Percentiles rank a stretch among this genome's conserved stretches.
phyloP scores from a whole-genome alignment of 2,797 vertebrate genomes.

The Telmatherina bonti region DNA sequence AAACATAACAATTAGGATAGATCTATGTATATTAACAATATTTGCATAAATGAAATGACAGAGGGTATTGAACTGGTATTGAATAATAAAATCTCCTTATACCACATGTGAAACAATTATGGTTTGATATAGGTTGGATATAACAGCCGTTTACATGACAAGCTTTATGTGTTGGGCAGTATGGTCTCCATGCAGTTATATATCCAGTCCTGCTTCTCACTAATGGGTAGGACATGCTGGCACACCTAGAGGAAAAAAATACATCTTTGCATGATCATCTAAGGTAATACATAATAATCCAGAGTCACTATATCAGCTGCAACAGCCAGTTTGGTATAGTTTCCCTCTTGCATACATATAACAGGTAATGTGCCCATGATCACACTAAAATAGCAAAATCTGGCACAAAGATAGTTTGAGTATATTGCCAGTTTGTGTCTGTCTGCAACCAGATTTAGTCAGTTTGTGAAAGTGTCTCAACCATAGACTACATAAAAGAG shows the following conservation, averaged over 20 bases:
- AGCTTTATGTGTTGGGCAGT: constrained; percentile 61
- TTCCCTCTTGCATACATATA: not conserved
- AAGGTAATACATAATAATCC: not conserved
- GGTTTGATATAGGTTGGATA: not conserved
- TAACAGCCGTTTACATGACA: not conserved
- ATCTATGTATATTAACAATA: not conserved
- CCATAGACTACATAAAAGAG: no score
- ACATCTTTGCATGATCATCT: constrained; percentile 8
- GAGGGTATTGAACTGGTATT: constrained; percentile 1
- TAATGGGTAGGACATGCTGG: constrained; percentile 90
- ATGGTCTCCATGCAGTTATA: constrained; percentile 89
- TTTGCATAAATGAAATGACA: not conserved
- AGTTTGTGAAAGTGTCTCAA: no score
- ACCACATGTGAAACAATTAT: not conserved
- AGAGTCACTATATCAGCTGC: not conserved
- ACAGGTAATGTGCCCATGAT: not conserved
- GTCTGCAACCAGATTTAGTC: not conserved
- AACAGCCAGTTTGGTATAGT: not conserved
- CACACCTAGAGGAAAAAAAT: constrained; percentile 84
- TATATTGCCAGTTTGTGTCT: not conserved
- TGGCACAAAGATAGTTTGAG: not conserved
- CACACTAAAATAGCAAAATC: not conserved
- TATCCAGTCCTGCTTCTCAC: constrained; percentile 89
- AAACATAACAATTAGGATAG: constrained; percentile 4
- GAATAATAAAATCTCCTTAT: not conserved